Conservation (phyloP, 2,797 vertebrate genomes). For the Champsocephalus gunnari region DNA sequence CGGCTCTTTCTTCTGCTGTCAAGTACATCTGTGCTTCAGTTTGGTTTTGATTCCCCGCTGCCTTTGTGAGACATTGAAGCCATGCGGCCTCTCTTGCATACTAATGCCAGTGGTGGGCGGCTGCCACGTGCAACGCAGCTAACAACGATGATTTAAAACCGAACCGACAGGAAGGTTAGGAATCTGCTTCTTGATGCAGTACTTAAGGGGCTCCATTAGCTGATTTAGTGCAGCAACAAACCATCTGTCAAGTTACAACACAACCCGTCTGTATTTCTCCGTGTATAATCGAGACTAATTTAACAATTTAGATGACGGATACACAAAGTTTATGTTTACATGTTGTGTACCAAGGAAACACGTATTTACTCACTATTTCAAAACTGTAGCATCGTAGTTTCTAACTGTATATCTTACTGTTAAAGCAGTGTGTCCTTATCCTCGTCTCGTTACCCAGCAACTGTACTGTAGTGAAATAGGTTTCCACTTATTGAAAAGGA, state of each 20-base stretch:
- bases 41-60: constrained; percentile 55
- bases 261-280: not conserved
- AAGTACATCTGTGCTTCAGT: constrained; percentile 45
- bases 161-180: not conserved
- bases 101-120: constrained; percentile 49
- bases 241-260: constrained; percentile 7
- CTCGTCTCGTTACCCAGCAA: no score
- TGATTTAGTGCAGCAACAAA: constrained; percentile 9
- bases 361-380: no score
- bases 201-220: not conserved
- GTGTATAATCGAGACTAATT: no score
- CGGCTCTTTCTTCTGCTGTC: constrained; percentile 37
- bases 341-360: no score
- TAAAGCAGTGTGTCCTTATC: no score
- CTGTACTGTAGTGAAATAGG: no score
- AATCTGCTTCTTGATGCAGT: not conserved
- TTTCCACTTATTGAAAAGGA: no score
- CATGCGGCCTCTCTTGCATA: constrained; percentile 57
- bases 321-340: no score
- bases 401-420: no score
- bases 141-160: constrained; percentile 31
- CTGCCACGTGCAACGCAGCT: constrained; percentile 15
- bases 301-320: no score
- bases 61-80: constrained; percentile 48
- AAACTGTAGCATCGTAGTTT: no score